Evolutionary conservation across 2,113 vertebrate genomes (phyloP).

Genomic region (Terrapene triunguis): DNA sequence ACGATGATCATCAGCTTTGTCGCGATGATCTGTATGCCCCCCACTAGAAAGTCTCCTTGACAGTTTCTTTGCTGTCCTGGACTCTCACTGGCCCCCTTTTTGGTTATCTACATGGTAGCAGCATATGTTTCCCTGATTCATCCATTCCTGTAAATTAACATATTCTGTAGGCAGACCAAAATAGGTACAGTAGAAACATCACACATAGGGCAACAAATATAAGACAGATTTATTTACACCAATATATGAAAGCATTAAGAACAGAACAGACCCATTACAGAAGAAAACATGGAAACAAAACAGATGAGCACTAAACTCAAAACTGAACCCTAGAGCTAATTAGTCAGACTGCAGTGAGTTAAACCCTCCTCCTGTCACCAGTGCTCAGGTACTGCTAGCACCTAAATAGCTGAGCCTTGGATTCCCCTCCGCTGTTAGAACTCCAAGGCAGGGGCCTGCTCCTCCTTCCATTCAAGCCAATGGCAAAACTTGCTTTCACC

Average conservation of each 20-base stretch:
- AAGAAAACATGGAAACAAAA: background rate
- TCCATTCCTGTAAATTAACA: background rate
- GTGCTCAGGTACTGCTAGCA: background rate
- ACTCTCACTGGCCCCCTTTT: background rate
- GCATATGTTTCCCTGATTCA: background rate
- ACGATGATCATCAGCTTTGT: background rate
- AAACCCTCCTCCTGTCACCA: background rate
- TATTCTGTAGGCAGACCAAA: background rate
- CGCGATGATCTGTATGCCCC: background rate
- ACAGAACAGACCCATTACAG: background rate
- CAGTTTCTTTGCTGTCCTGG: background rate
- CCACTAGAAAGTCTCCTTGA: background rate
- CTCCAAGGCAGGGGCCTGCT: background rate
- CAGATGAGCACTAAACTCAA: background rate
- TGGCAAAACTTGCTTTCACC: background rate
- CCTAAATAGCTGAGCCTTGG: background rate
- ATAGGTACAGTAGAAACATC: background rate
- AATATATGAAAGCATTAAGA: background rate
- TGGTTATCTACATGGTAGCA: background rate
- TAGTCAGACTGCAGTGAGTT: background rate
- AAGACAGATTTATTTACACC: background rate
- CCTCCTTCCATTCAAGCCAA: background rate
- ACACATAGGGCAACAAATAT: background rate
- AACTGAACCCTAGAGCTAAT: rapidly evolving
- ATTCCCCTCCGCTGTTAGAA: background rate